Percentiles rank a stretch among this genome's conserved stretches.
These are phyloP conservation scores for Sporophila hypoxantha DNA, from an alignment of 2,113 vertebrate species.

Conservation along the genomic window DNA sequence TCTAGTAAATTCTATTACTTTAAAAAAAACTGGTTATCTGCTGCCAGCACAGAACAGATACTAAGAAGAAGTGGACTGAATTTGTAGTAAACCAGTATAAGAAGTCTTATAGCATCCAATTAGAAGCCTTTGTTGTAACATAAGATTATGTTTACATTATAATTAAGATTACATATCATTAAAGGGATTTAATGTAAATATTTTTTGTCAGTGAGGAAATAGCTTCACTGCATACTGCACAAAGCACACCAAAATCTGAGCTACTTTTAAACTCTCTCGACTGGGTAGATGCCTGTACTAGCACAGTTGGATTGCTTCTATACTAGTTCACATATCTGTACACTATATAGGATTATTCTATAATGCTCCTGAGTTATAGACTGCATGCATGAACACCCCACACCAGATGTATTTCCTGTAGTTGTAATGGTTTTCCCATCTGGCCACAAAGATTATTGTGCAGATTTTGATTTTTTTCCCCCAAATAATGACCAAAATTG, in stretches of 20 bases:
- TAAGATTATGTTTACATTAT: not conserved
- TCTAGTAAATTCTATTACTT: slow-evolving; percentile 1
- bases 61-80: not conserved
- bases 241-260: not conserved
- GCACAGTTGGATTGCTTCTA: not conserved
- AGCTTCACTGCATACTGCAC: not conserved
- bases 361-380: not conserved
- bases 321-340: not conserved
- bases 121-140: not conserved
- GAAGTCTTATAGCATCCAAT: not conserved
- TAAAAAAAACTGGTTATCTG: not conserved
- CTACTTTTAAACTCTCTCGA: not conserved
- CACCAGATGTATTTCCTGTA: not conserved
- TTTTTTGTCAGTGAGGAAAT: not conserved
- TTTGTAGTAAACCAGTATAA: not conserved
- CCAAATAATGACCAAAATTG: not conserved
- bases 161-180: not conserved
- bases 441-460: not conserved
- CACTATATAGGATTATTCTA: not conserved
- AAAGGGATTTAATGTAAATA: not conserved
- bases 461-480: not conserved
- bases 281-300: not conserved
- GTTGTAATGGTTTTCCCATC: not conserved
- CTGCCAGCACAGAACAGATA: not conserved
- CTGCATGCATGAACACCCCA: not conserved